Evolutionary conservation across 1,140 invertebrate genomes (phyloP).

Genomic region (Frieseomelitta varia): DNA sequence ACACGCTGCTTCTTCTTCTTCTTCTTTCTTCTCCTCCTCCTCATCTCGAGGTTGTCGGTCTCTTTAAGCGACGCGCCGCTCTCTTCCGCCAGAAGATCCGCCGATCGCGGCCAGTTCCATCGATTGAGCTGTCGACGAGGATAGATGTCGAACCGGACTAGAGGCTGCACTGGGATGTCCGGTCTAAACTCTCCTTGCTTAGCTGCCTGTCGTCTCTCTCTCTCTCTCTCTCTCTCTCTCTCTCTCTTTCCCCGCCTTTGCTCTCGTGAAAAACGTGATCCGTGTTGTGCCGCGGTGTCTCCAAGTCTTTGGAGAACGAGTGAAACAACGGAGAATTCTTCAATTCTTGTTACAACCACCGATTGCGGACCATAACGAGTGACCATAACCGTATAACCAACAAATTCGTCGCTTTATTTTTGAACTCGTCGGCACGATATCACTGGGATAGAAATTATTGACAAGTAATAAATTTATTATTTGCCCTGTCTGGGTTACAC

Average conservation of each 20-base stretch:
- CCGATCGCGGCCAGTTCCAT: constrained; percentile 52
- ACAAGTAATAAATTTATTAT: no score
- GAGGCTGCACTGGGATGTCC: background rate
- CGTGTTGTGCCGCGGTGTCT: background rate
- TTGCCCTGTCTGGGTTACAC: no score
- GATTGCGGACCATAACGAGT: no score
- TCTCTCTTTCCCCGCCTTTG: background rate
- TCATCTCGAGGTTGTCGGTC: constrained; percentile 33
- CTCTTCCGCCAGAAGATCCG: constrained; percentile 61
- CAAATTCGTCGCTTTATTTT: no score
- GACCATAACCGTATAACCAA: no score
- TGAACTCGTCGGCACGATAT: no score
- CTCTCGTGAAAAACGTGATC: background rate
- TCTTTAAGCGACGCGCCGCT: constrained; percentile 49
- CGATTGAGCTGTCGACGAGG: constrained; percentile 70
- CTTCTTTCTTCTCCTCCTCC: constrained; percentile 32
- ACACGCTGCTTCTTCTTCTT: constrained; percentile 13
- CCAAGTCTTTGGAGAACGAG: no score
- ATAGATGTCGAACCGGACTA: constrained; percentile 55
- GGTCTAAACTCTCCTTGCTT: background rate
- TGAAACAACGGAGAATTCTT: no score
- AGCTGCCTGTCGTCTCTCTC: background rate
- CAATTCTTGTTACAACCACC: no score
- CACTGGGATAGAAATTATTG: no score
- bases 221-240: no score